Conservation (phyloP, 2,113 vertebrate genomes). For the Cavia aperea region DNA sequence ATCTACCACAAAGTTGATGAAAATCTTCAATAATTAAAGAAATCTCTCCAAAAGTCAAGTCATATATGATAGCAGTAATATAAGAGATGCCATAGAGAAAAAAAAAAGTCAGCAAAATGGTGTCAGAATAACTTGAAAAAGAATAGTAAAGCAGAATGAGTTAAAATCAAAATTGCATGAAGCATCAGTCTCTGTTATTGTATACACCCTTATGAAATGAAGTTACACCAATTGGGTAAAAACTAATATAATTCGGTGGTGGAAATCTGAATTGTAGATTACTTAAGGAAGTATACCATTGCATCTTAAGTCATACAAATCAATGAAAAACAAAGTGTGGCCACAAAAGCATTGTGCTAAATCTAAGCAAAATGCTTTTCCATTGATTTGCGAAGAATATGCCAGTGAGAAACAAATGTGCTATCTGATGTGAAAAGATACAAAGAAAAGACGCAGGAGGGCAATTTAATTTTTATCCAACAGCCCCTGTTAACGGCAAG, state of each 20-base stretch:
- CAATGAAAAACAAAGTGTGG: slow-evolving; percentile 5
- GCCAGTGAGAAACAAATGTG: background rate
- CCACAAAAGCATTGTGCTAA: background rate
- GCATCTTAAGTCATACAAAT: slow-evolving; percentile 18
- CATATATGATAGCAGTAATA: background rate
- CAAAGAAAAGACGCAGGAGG: background rate
- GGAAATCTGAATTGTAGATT: slow-evolving; percentile 15
- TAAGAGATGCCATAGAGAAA: background rate
- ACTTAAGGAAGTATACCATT: background rate
- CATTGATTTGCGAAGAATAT: background rate
- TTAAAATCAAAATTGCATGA: slow-evolving; percentile 12
- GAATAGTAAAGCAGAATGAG: background rate
- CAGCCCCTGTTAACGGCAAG: background rate
- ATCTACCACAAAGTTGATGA: background rate
- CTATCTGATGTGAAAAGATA: background rate
- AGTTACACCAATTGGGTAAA: slow-evolving; percentile 38
- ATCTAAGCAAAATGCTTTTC: slow-evolving; percentile 28
- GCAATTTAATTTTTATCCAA: background rate
- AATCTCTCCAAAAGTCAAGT: background rate
- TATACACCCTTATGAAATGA: slow-evolving; percentile 14
- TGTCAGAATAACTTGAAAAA: slow-evolving; percentile 15
- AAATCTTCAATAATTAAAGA: slow-evolving; percentile 25
- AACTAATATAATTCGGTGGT: background rate
- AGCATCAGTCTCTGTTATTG: background rate
- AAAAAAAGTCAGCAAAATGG: background rate